Evolutionary conservation across 2,113 vertebrate species (phyloP).

Genomic region (Acrocephalus arundinaceus): DNA sequence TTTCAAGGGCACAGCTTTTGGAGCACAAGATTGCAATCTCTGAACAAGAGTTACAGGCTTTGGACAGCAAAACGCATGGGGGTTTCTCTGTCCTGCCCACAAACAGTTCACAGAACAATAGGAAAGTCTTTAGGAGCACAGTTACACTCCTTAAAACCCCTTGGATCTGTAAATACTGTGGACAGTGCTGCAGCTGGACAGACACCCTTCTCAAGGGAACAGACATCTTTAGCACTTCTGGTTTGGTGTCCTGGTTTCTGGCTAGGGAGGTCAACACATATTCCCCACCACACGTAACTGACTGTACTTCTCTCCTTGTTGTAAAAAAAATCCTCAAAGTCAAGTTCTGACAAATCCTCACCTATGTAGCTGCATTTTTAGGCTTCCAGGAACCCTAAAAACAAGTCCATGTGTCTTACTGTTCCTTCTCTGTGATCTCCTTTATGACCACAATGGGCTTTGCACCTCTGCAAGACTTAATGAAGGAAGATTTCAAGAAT

Average conservation of each 20-base stretch:
- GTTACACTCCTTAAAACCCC: neutral
- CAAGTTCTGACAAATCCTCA: neutral
- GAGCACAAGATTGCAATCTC: neutral
- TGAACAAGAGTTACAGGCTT: neutral
- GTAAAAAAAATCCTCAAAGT: neutral
- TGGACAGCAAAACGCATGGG: accelerated
- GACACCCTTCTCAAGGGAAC: neutral
- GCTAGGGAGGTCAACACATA: neutral
- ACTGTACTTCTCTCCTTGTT: neutral
- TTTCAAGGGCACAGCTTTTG: neutral
- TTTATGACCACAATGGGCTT: neutral
- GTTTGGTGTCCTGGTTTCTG: neutral
- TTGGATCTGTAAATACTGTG: neutral
- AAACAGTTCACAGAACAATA: neutral
- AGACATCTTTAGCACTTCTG: neutral
- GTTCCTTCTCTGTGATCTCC: neutral
- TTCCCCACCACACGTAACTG: neutral
- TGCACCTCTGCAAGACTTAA: neutral
- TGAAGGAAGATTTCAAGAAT: neutral
- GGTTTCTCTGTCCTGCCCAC: neutral
- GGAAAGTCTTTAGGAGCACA: neutral
- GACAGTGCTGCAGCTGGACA: neutral
- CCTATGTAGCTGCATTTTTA: neutral
- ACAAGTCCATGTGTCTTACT: neutral
- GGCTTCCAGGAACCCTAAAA: neutral